Evolutionary conservation across 2,797 vertebrate genomes (phyloP), one percentile per base, ranked within the genome.

Genomic region (Acanthornis magna): DNA sequence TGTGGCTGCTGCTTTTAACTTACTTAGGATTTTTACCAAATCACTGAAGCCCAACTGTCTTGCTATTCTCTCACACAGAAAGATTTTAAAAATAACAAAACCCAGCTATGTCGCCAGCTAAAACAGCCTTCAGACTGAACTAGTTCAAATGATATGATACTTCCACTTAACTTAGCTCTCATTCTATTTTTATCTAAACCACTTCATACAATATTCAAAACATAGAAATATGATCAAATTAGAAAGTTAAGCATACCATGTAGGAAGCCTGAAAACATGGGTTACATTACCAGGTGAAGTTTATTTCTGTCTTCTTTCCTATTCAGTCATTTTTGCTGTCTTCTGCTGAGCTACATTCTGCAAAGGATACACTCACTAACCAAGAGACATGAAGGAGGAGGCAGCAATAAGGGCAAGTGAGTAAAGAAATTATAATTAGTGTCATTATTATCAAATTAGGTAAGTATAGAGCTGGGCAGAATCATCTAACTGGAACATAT

Each of bases 171-270:
- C 79, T 91, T 85, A 92, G 85, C 47, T 91, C 84, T 76, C 74
- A 9, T 76, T 86, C 86, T 82, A 79, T 88, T 95, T 91, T 94
- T 74, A 89, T 57, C 42, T 68, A 95, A 91, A 89, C n/a, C 65
- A 93, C 61, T 85, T 88, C 94, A 93, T 80, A 71, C 89, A 94
- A 83, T 80, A 95, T 81, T 91, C 68, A 93, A 89, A 85, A 67
- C n/a, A 45, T 30, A 85, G 85, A 95, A 94, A 79, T 47, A 87
- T 5, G 61, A 89, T 74, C 78, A 68, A 92, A 89, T 87, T 87
- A 48, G 53, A 92, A 93, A 94, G 92, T 68, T 79, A 72, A 88
- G 75, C 70, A 67, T 61, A 58, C 25, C 30, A 21, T 17, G 36
- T 79, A 62, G 87, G 89, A 94, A 89, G 81, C 68, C 75, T 93